A percentile compares a stretch with the other conserved stretches of the same genome.
Conservation (phyloP, 35 echinoderm and acorn worm genomes). For the Strongylocentrotus purpuratus region DNA sequence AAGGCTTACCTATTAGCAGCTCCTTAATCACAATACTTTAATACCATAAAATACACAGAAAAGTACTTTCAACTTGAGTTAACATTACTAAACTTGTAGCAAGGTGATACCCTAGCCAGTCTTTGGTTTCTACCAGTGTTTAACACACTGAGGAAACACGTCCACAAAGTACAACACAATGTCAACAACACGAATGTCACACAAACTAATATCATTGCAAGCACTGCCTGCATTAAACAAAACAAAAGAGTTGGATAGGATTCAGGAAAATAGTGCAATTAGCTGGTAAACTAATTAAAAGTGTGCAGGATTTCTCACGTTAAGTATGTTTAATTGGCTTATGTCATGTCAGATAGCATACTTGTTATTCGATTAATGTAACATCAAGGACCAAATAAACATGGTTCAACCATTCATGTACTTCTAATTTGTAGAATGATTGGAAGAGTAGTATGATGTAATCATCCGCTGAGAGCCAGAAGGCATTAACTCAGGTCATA, state of each 20-base stretch:
- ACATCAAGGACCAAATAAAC: neutral
- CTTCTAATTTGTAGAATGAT: neutral
- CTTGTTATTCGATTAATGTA: neutral
- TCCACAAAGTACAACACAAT: neutral
- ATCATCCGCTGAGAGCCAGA: neutral
- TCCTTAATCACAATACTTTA: neutral
- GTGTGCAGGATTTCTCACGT: neutral
- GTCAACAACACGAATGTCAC: neutral
- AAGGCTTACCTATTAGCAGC: too few species aligned
- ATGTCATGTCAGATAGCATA: neutral
- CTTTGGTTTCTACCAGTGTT: neutral
- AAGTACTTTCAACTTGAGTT: neutral
- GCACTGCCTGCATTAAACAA: too few species aligned
- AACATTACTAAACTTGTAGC: neutral
- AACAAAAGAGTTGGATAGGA: neutral
- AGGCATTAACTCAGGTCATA: neutral
- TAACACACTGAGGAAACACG: neutral
- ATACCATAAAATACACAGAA: neutral
- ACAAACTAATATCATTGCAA: neutral
- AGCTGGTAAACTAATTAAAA: conserved; percentile 1
- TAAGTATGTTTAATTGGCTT: neutral
- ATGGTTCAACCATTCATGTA: neutral
- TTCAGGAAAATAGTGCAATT: conserved; percentile 12
- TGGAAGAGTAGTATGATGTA: neutral
- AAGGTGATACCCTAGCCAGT: neutral